These are phyloP conservation scores for Zaprionus camerounensis DNA, from an alignment of 1,140 invertebrate species.

Conservation along the genomic window DNA sequence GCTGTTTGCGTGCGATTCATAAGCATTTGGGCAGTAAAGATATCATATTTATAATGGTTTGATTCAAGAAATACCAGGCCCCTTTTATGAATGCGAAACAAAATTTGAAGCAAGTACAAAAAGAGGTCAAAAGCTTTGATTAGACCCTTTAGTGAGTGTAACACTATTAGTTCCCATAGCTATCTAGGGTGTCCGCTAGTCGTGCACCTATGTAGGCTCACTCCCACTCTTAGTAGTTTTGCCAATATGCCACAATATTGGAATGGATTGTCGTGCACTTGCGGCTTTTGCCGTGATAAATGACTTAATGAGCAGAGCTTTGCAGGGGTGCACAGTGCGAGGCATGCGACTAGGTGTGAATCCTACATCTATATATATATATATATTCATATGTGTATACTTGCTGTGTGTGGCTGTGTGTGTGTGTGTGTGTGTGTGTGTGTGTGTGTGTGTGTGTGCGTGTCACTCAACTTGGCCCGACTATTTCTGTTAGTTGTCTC, in stretches of 20 bases:
- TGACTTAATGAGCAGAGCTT: conserved; percentile 53
- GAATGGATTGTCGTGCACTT: conserved; percentile 38
- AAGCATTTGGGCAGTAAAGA: background rate
- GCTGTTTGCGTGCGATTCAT: background rate
- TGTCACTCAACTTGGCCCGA: conserved; percentile 29
- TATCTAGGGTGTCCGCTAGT: conserved; percentile 4
- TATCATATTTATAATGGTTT: background rate
- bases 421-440: conserved; percentile 28
- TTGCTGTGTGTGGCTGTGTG: background rate
- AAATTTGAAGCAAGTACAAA: background rate
- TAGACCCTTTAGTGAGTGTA: too few relatives aligned
- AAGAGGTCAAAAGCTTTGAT: too few relatives aligned
- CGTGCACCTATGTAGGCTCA: background rate
- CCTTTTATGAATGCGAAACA: background rate
- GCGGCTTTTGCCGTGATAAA: conserved; percentile 39
- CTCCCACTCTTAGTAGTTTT: background rate
- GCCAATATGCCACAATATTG: conserved; percentile 20
- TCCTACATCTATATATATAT: conserved; percentile 11
- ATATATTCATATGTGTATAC: background rate
- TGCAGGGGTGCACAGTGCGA: conserved; percentile 34
- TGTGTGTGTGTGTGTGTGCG: conserved; percentile 32
- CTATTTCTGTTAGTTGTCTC: conserved; percentile 51
- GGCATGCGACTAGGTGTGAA: conserved; percentile 3
- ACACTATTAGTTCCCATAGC: too few relatives aligned
- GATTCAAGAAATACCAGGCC: background rate